Evolutionary conservation across 2,113 vertebrate genomes (phyloP), one percentile per base, ranked within the genome.

Genomic region (Corvus moneduloides): DNA sequence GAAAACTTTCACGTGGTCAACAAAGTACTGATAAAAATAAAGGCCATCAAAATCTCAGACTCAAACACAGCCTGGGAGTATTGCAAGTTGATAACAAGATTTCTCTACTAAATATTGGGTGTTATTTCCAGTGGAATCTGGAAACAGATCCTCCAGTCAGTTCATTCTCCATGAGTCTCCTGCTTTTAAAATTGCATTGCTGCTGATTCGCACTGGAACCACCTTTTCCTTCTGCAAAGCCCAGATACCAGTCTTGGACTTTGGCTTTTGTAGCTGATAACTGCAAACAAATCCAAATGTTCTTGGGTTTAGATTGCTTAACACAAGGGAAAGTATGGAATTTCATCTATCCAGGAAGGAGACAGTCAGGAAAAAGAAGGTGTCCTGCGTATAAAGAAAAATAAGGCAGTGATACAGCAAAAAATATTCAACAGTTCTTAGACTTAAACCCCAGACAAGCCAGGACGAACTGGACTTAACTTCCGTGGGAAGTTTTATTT

Each of bases 81-180:
- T 7, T 86, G 55, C 64, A 83, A 58, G 46, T 16, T 73, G 49
- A 12, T 41, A 69, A 72, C 2, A 61, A 48, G 26, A 26, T 43
- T 87, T 51, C 89, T 73, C 20, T 90, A 1, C 59, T 84, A 61
- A 77, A 55, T n/a, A 35, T 12, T 46, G 26, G 9, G 17, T 28
- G 18, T 46, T 68, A 51, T 32, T 92, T 54, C 43, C 48, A 67
- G 24, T 71, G 39, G 26, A 71, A 4, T 52, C n/a, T 64, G 55
- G 46, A 66, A 90, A 56, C 26, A 79, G 19, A 44, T 78, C 48
- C 35, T 76, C 35, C 68, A 33, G 30, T 10, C 51, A 63, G 52
- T 68, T 93, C 1, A 0, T 63, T 68, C 67, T 41, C 16, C n/a
- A 17, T 0, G 1, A 43, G 32, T 16, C 54, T 68, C 13, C 37